Evolutionary conservation across 2,797 vertebrate genomes (phyloP).

Genomic region (Myoxocephalus aenaeus): DNA sequence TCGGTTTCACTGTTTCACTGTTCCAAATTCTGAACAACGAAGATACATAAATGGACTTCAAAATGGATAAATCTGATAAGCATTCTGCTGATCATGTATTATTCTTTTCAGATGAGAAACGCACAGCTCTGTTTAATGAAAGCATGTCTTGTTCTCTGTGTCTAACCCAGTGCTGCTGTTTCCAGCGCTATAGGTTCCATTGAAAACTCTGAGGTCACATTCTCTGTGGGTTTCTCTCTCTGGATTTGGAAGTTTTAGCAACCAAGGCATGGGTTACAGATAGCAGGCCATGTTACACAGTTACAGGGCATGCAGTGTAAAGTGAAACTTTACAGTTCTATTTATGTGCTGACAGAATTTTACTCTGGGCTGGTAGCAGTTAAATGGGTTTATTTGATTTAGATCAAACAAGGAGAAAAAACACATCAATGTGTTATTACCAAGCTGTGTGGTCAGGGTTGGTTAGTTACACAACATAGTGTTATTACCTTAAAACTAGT

Average conservation of each 20-base stretch:
- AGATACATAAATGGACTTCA: background rate
- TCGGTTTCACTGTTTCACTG: too few relatives aligned
- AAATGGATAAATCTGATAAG: background rate
- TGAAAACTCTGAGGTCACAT: conserved; percentile 35
- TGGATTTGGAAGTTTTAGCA: background rate
- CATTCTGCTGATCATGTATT: background rate
- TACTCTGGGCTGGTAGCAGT: background rate
- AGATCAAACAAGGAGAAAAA: background rate
- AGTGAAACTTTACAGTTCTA: background rate
- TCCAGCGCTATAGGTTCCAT: conserved; percentile 25
- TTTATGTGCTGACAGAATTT: background rate
- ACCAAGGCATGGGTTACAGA: background rate
- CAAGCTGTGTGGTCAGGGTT: background rate
- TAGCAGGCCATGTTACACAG: background rate
- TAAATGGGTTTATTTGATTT: background rate
- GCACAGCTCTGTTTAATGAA: conserved; percentile 15
- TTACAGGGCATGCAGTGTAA: background rate
- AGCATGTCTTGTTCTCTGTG: conserved; percentile 27
- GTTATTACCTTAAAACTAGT: too few relatives aligned
- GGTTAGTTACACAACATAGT: too few relatives aligned
- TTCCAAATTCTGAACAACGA: background rate
- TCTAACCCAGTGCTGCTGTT: conserved; percentile 45
- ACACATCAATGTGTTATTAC: background rate
- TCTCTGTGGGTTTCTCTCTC: conserved; percentile 1
- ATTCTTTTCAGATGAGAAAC: conserved; percentile 2